Conservation (phyloP, 2,888 invertebrate species). For the Heliconius sara region DNA sequence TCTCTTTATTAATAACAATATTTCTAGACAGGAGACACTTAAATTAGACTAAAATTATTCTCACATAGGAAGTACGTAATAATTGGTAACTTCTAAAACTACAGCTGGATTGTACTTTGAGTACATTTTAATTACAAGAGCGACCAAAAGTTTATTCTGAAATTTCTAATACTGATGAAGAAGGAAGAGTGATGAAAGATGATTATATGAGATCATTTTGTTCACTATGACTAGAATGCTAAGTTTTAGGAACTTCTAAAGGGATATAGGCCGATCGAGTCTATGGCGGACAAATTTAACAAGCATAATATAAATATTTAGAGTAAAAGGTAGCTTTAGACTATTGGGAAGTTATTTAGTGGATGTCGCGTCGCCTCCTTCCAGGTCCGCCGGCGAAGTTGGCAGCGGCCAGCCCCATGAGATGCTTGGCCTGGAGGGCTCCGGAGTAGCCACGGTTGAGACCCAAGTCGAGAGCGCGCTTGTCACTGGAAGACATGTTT, state of each 20-base stretch:
- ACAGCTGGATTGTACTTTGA: slow-evolving; percentile 12
- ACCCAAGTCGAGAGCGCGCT: slow-evolving; percentile 94
- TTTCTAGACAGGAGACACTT: slow-evolving; percentile 80
- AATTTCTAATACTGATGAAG: slow-evolving; percentile 11
- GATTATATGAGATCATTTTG: slow-evolving; percentile 9
- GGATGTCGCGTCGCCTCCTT: slow-evolving; percentile 89
- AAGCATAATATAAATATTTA: slow-evolving; percentile 41
- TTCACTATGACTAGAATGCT: slow-evolving; percentile 9
- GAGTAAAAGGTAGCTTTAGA: slow-evolving; percentile 37
- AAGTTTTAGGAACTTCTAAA: slow-evolving; percentile 14
- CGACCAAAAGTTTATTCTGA: slow-evolving; percentile 12
- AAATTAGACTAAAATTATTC: slow-evolving; percentile 59
- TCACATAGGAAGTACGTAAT: slow-evolving; percentile 53
- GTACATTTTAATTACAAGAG: not conserved
- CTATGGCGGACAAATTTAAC: slow-evolving; percentile 42
- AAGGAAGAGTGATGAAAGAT: not conserved
- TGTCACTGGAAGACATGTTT: slow-evolving; percentile 85
- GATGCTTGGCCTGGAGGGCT: slow-evolving; percentile 94
- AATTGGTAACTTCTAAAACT: slow-evolving; percentile 21
- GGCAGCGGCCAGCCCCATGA: slow-evolving; percentile 95
- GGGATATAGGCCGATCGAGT: slow-evolving; percentile 41
- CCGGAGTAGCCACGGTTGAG: slow-evolving; percentile 95
- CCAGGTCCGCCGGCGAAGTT: slow-evolving; percentile 95
- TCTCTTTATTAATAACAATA: slow-evolving; percentile 81
- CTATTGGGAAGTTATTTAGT: slow-evolving; percentile 54